Percentiles rank a stretch among this genome's conserved stretches.
phyloP scores from a whole-genome alignment of 1,140 invertebrate species.

The Cydia splendana region DNA sequence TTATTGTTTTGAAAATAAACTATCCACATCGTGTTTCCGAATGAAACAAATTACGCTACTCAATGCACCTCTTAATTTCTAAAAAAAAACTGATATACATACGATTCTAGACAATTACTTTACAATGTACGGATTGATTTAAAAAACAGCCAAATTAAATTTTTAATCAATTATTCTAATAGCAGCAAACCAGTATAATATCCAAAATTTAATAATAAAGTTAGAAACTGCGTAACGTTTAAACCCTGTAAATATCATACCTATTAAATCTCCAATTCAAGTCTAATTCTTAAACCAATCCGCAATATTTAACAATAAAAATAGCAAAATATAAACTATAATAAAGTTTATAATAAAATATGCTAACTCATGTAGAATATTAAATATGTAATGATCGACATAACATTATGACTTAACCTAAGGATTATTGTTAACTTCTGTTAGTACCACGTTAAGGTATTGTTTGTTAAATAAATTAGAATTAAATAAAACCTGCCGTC shows the following conservation, averaged over 20 bases:
- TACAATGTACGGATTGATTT: constrained; percentile 40
- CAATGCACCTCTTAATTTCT: constrained; percentile 69
- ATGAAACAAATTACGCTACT: constrained; percentile 51
- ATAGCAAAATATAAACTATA: constrained; percentile 72
- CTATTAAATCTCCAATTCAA: constrained; percentile 12
- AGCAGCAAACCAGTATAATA: constrained; percentile 15
- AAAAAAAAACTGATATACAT: constrained; percentile 69
- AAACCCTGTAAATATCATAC: constrained; percentile 24
- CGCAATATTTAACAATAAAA: constrained; percentile 62
- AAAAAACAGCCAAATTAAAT: constrained; percentile 24
- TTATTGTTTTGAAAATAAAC: constrained; percentile 43
- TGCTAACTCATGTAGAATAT: constrained; percentile 68
- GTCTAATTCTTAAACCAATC: constrained; percentile 45
- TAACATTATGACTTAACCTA: constrained; percentile 57
- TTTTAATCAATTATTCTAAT: constrained; percentile 15
- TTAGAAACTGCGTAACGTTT: constrained; percentile 16
- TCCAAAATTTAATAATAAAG: constrained; percentile 5
- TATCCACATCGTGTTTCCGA: constrained; percentile 46
- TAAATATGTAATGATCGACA: constrained; percentile 62
- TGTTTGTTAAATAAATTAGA: constrained; percentile 61
- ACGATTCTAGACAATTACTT: constrained; percentile 54
- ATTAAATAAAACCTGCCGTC: constrained; percentile 49
- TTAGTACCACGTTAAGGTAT: constrained; percentile 58
- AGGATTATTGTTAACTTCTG: constrained; percentile 50
- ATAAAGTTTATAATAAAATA: constrained; percentile 73